Conservation (phyloP, 2,113 vertebrate genomes). For the Oncorhynchus nerka region DNA sequence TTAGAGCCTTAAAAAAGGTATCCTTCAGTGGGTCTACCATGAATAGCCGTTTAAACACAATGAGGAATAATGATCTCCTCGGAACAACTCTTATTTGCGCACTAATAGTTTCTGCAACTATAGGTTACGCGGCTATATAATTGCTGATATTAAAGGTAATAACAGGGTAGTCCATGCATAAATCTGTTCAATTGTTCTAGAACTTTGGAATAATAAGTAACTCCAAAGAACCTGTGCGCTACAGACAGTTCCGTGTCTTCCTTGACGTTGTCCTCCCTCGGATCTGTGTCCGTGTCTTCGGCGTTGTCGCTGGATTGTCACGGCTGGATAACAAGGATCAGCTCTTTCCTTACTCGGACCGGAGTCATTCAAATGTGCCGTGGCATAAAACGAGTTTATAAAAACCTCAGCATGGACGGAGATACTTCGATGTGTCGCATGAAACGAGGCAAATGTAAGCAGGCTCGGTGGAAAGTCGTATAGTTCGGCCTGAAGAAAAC, state of each 20-base stretch:
- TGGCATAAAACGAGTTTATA: neutral
- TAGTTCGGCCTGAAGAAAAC: constrained; percentile 19
- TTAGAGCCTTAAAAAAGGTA: neutral
- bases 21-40: neutral
- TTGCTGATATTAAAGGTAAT: neutral
- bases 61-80: neutral
- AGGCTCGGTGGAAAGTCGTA: constrained; percentile 26
- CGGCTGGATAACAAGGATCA: neutral
- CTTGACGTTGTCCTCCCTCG: neutral
- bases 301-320: constrained; percentile 25
- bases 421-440: constrained; percentile 14
- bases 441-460: neutral
- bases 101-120: neutral
- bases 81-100: neutral
- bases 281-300: neutral
- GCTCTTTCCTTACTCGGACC: neutral
- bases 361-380: neutral
- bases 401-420: constrained; percentile 7
- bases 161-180: neutral
- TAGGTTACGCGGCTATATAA: neutral
- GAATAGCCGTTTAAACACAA: neutral
- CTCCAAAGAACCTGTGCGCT: neutral
- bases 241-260: neutral
- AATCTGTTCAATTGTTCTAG: neutral
- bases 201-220: constrained; percentile 1